Base-by-base conservation (phyloP, 2,113 vertebrate genomes). In the Aspidoscelis tigris region DNA sequence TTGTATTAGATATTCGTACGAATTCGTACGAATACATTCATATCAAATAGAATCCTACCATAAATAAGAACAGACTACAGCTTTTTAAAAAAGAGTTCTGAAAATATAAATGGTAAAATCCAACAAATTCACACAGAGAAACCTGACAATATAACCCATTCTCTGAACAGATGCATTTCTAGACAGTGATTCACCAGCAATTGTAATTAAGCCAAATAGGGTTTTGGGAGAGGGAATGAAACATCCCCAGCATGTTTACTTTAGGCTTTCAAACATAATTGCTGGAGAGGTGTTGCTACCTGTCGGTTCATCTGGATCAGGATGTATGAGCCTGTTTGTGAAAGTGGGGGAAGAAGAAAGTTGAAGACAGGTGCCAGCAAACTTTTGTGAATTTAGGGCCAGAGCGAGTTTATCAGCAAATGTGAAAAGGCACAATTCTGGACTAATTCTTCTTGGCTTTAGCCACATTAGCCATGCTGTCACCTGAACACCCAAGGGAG, bases 141-240 rank as follows among this genome's bases (percentile, higher is more conserved):
- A 80, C 53, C 43, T 80, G 69, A 85, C 77, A 85, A 85, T 5
- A 50, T 79, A 65, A 74, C 70, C 43, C 21, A 65, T 80, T 74
- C 55, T 80, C n/a, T 50, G 41, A 53, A 66, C 53, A 50, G 44
- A 80, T 74, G 77, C 77, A 85, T 85, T 85, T 85, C 83, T 77
- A 85, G 83, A 85, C 83, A 85, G 77, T 85, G 83, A 85, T 85
- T 85, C 83, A 85, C 47, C 70, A 80, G 71, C 43, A 80, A 70
- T 22, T 85, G 83, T 85, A 73, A 80, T n/a, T 74, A 80, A 74
- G 83, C 83, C 83, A 85, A 80, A 33, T 33, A 33, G 33, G 33
- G 33, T 33, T 33, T 33, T 33, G 33, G 33, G 33, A 33, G 33
- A 33, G 33, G 33, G 33, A 33, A 33, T 33, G 33, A 33, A 33